Evolutionary conservation across 2,888 invertebrate genomes (phyloP), one percentile per base, ranked within the genome.

Genomic region (Scelioninae gen. 2): DNA sequence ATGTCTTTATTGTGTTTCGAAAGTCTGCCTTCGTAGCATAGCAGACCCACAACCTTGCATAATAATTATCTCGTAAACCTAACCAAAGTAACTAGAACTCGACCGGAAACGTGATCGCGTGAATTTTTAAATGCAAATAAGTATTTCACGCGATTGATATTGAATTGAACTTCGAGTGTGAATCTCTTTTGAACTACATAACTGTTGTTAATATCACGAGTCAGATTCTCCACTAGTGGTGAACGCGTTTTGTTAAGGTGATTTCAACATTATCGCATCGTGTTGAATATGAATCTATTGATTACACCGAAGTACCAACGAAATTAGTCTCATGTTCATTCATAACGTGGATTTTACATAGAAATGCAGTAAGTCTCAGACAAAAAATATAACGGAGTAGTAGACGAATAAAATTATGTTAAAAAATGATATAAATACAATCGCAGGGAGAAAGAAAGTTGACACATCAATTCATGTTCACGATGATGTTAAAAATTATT

Each of bases 31-130:
- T 60, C 69, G 41, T 61, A 45, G 41, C 15, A 53, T 61, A 46
- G 15, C 18, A 46, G 53, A 61, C 53, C 61, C 43, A 45, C 45
- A 57, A 58, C 19, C 60, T 53, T 61, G 69, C 69, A 69, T 69
- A 46, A 43, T 45, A 61, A 69, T 69, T 60, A 69, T 69, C 55
- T 39, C 25, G 22, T 18, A 69, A 5, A 22, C 5, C 22, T 2
- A 22, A 2, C 22, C 2, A 5, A 22, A 22, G 22, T 4, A 5
- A 22, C 3, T 2, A 5, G 22, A 22, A 22, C 2, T 5, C 5
- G 5, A 22, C 22, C 3, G 22, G 5, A 22, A 22, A 22, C 5
- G 3, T 5, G 22, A 22, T 22, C 3, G 22, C 22, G 3, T 22
- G 22, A 22, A 22, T 22, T 22, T 22, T 22, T 22, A 22, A 4